Base-by-base conservation (phyloP, 2,113 vertebrate genomes). In the Myxocyprinus asiaticus region DNA sequence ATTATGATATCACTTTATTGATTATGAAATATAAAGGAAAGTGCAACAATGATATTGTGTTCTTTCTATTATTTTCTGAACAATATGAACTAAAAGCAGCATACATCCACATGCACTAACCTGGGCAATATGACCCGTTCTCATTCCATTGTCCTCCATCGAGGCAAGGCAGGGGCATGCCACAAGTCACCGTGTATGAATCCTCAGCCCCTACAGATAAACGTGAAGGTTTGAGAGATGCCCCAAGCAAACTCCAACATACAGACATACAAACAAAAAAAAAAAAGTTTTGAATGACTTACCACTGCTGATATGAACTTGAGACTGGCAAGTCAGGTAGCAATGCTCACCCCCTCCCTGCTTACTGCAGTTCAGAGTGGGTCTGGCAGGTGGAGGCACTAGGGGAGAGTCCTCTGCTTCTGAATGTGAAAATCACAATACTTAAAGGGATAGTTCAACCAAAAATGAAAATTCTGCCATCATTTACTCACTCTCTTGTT, bases 291-390 rank as follows among this genome's bases (percentile, higher is more conserved):
- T 58, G 14, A 58, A 33, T 33, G 22, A 94, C 96, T 97, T 92
- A 99, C 97, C 97, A 86, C 94, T 94, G 85, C 91, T 94, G 65
- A 97, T 91, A 76, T 93, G 94, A 88, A 95, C 91, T 90, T 95
- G 95, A 0, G 95, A 95, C 86, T 91, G 94, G 87, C 96, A 98
- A 84, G 91, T 96, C 85, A 99, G 90, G 89, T 95, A 95, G 89
- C 98, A 99, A 84, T 89, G 94, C 80, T 98, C 95, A 7, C 91
- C 94, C 89, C 96, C 95, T 72, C 91, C 95, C 85, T 92, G 94
- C 90, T 95, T 98, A 82, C 90, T 85, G 87, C 98, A 99, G 86
- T 92, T 95, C 88, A 99, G 90, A 53, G 93, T 93, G 71, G 94
- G 93, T 79, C 90, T 94, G 83, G 93, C 89, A 79, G 91, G 88